Base-by-base conservation (phyloP, 2,888 invertebrate genomes). In the Plemyria rubiginata region DNA sequence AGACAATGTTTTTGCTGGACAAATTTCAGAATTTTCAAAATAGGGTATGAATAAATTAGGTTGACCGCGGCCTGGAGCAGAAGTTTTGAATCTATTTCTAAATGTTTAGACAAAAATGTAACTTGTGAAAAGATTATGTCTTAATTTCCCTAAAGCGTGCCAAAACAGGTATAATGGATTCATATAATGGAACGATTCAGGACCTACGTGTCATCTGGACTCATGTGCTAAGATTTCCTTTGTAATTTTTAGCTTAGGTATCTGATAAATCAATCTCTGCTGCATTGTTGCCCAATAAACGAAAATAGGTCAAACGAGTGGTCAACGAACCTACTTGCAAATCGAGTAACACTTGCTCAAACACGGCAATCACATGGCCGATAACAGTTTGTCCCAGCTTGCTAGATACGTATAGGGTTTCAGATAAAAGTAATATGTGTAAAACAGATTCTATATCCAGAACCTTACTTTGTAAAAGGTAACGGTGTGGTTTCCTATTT, bases 351-450 rank as follows among this genome's bases (percentile, higher is more conserved):
- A 32, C 40, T 41, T 36, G 16, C 60, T 54, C 56, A 67, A 16
- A 22, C 28, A 48, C 32, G 43, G 45, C 13, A 38, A 5, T 29
- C 16, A 55, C n/a, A 50, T 8, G 36, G 11, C 8, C 41, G 51
- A 53, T 56, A 48, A 67, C 55, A 65, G 67, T 54, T 70, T 73
- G 76, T 77, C 72, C 70, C 74, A 72, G 71, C 75, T 64, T 73
- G n/a, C 74, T 11, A 28, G 6, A n/a, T 54, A 16, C 67, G 75
- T 77, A 65, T 77, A 69, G 72, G 74, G 76, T 80, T 81, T 79
- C 78, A 74, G 69, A 70, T 74, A 70, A 70, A 72, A 73, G 62
- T 59, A 66, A 68, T 63, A 65, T 69, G 68, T 67, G 64, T 70
- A 73, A 72, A 29, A 16, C 45, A 32, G 38, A 52, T 55, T 54